These are phyloP conservation scores for Oenanthe oenanthe DNA, from an alignment of 2,113 vertebrate species.

Conservation along the genomic window DNA sequence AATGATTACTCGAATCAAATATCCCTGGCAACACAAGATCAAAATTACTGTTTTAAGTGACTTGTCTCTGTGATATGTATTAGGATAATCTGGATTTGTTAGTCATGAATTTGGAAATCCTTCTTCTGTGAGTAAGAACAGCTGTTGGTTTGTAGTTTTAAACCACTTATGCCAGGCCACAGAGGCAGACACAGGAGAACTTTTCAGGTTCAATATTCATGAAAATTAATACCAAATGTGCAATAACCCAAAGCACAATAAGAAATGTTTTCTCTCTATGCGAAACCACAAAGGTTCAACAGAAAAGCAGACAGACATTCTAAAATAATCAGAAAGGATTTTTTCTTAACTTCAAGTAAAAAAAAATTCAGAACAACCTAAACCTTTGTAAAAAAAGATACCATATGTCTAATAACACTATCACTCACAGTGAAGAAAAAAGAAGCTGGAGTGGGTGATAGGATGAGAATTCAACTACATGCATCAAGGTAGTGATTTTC, in stretches of 20 bases:
- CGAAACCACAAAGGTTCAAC: neutral
- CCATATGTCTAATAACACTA: neutral
- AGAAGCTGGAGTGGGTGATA: neutral
- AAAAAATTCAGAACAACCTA: neutral
- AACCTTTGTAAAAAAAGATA: neutral
- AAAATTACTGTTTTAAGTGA: neutral
- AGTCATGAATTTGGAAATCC: neutral
- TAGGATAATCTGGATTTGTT: neutral
- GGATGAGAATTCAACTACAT: neutral
- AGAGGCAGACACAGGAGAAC: neutral
- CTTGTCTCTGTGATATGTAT: neutral
- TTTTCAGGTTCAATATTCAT: neutral
- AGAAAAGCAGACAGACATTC: neutral
- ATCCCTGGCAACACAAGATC: neutral
- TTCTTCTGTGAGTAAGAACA: neutral
- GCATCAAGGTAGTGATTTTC: neutral
- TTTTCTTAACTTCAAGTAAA: neutral
- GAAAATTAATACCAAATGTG: neutral
- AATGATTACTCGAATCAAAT: neutral
- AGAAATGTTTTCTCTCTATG: neutral
- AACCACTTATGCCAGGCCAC: neutral
- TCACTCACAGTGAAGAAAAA: neutral
- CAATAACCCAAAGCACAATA: neutral
- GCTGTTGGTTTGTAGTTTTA: neutral
- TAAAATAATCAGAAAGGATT: neutral